Base-by-base conservation (phyloP, 2,888 invertebrate species). In the Crocallis elinguaria region DNA sequence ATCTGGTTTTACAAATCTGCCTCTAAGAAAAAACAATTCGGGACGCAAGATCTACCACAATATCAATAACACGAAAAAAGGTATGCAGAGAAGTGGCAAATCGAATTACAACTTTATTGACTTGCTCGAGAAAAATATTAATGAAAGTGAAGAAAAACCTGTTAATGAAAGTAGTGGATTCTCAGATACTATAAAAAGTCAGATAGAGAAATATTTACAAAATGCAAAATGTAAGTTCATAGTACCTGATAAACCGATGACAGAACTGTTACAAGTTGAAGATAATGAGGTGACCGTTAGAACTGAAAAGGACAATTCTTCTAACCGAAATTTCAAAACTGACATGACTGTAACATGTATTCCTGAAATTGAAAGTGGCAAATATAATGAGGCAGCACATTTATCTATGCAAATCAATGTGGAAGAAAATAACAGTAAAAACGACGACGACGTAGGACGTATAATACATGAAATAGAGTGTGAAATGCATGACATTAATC, bases 51-150 rank as follows among this genome's bases (percentile, higher is more conserved):
- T 9, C 9, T 25, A 27, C 36, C 57, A 38, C 23, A 4, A 13
- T 11, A 21, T 13, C 12, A 37, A 33, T 11, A 46, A 33, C 6
- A 30, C 13, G 9, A 49, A 29, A 25, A 60, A 50, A 14, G 38
- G 33, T 27, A 2, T 29, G 35, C 49, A 60, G 58, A 61, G 49
- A 67, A 51, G 21, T 2, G 39, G 21, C 6, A 67, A 56, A 12
- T 51, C 42, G 3, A 82, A 90, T 57, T 89, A 75, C 35, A 73
- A 67, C 14, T 82, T 85, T 25, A 76, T 88, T 27, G 79, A 88
- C 2, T 44, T 68, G 43, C 57, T 88, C 36, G 81, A 87, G 41
- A 78, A 71, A 53, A 79, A 80, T 39, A 48, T 59, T 19, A 60
- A 74, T 44, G 36, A 69, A 1, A 71, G 64, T 25, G 73, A 77